A percentile compares a stretch with the other conserved stretches of the same genome.
Conservation (phyloP, 2,888 invertebrate genomes). For the Formica aserva region DNA sequence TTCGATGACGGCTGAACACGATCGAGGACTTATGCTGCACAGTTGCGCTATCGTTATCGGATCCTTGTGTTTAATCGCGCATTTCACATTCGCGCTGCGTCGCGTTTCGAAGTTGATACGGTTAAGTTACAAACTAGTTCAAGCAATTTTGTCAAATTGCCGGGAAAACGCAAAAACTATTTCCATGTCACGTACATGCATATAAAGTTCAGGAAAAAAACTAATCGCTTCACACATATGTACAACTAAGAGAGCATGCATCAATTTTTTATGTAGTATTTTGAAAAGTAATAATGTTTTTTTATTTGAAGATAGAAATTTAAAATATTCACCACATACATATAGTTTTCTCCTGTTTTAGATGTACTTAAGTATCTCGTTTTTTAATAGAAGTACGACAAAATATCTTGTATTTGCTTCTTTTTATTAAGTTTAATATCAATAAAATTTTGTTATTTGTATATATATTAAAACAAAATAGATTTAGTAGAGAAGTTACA, state of each 20-base stretch:
- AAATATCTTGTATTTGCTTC: background rate
- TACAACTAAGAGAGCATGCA: background rate
- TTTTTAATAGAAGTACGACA: background rate
- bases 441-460: background rate
- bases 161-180: background rate
- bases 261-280: background rate
- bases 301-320: background rate
- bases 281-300: background rate
- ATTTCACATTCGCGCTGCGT: slow-evolving; percentile 45
- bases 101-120: slow-evolving; percentile 8
- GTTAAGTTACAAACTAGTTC: background rate
- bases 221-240: background rate
- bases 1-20: slow-evolving; percentile 57
- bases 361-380: background rate
- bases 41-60: slow-evolving; percentile 59
- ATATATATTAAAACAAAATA: background rate
- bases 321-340: background rate
- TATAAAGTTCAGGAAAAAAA: background rate
- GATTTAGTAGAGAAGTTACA: background rate
- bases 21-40: slow-evolving; percentile 36
- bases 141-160: background rate
- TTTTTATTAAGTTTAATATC: background rate
- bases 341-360: background rate
- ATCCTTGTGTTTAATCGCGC: slow-evolving; percentile 57
- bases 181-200: background rate